phyloP scores from a whole-genome alignment of 2,797 vertebrate genomes.

The Arnoldichthys spilopterus region DNA sequence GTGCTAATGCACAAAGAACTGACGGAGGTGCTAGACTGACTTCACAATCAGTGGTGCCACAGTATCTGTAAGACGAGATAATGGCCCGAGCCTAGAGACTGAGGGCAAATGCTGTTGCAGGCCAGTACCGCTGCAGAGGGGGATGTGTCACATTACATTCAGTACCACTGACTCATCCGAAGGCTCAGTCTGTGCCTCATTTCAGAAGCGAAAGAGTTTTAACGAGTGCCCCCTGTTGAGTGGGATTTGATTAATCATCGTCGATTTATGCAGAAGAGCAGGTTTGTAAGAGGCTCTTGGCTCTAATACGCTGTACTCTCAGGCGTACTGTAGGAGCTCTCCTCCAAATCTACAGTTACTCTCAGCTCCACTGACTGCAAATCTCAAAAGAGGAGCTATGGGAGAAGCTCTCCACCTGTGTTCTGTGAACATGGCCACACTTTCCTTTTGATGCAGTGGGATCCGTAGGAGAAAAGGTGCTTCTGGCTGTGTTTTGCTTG shows the following conservation, averaged over 20 bases:
- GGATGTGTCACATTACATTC: neutral
- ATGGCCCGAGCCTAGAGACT: neutral
- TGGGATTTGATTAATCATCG: constrained; percentile 5
- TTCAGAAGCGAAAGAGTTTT: neutral
- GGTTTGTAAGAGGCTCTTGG: neutral
- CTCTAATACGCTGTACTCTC: neutral
- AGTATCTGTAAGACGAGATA: constrained; percentile 11
- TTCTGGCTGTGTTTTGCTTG: neutral
- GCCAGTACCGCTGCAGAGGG: neutral
- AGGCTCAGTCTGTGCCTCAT: constrained; percentile 50
- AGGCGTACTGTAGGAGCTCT: neutral
- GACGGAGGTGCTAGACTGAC: neutral
- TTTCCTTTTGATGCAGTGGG: neutral
- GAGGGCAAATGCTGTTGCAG: neutral
- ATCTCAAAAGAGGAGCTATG: constrained; percentile 11
- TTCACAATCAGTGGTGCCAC: neutral
- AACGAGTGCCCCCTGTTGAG: neutral
- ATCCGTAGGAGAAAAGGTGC: neutral
- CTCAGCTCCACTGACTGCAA: constrained; percentile 1
- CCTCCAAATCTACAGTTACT: constrained; percentile 8
- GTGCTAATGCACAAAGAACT: neutral
- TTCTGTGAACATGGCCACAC: constrained; percentile 47
- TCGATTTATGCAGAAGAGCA: constrained; percentile 31
- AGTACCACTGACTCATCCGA: constrained; percentile 4
- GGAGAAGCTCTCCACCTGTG: constrained; percentile 34